phyloP scores from a whole-genome alignment of 2,797 vertebrate genomes.

The Gambusia yucatana region DNA sequence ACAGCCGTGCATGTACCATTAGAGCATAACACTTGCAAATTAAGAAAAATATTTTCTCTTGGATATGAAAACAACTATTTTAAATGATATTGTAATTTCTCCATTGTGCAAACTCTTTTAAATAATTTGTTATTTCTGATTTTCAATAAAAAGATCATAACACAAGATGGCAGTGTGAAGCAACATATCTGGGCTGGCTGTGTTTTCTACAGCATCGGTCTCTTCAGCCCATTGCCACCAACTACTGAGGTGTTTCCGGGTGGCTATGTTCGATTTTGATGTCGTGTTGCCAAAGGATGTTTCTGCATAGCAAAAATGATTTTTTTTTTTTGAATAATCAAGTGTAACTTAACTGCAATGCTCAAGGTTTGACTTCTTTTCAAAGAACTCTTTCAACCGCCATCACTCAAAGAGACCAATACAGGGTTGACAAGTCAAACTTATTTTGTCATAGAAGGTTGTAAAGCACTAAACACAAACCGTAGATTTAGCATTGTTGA shows the following conservation, averaged over 20 bases:
- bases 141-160: slow-evolving; percentile 6
- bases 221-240: not conserved
- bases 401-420: not conserved
- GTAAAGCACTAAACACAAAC: not conserved
- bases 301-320: slow-evolving; percentile 32
- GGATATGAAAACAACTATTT: slow-evolving; percentile 4
- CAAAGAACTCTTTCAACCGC: not conserved
- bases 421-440: not conserved
- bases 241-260: slow-evolving; percentile 16
- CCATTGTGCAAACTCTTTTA: not conserved
- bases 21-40: not conserved
- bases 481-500: not conserved
- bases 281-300: slow-evolving; percentile 47
- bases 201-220: slow-evolving; percentile 9
- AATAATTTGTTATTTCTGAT: slow-evolving; percentile 4
- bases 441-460: not conserved
- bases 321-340: not conserved
- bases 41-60: not conserved
- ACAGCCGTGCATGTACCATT: not conserved
- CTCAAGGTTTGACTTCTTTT: slow-evolving; percentile 10
- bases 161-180: slow-evolving; percentile 75
- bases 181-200: slow-evolving; percentile 5
- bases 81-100: not conserved
- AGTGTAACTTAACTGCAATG: not conserved
- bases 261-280: slow-evolving; percentile 46